These are phyloP conservation scores for Pachyrhynchus sulphureomaculatus DNA, from an alignment of 1,140 invertebrate genomes.

Conservation along the genomic window DNA sequence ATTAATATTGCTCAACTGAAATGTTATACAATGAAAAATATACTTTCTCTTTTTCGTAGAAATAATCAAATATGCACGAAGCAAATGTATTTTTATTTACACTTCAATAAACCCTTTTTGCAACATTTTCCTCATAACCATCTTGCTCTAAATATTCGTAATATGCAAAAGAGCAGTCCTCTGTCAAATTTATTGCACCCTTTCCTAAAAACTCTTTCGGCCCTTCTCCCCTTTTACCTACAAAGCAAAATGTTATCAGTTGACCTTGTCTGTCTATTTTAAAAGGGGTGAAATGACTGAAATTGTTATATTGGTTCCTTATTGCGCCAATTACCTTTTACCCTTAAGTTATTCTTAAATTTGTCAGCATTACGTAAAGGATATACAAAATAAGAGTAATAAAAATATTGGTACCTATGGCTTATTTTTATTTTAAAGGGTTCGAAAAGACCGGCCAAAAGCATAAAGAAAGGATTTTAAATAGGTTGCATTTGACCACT, in stretches of 20 bases:
- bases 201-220: constrained; percentile 4
- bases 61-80: no score
- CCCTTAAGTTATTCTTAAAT: neutral
- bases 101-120: constrained; percentile 2
- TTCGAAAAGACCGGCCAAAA: neutral
- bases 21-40: no score
- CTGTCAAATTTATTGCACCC: constrained; percentile 2
- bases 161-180: constrained; percentile 8
- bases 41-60: neutral
- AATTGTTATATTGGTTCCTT: constrained; percentile 12
- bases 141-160: constrained; percentile 11
- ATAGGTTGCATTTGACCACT: no score
- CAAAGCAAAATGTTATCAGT: neutral
- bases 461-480: neutral
- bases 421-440: neutral
- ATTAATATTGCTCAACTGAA: no score
- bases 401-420: constrained; percentile 2
- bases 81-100: neutral
- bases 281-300: constrained; percentile 9
- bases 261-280: neutral
- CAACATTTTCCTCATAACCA: neutral
- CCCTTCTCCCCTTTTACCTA: neutral
- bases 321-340: constrained; percentile 9
- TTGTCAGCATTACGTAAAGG: constrained; percentile 13
- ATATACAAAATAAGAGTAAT: constrained; percentile 4